Conservation (phyloP, 2,113 vertebrate species). For the Empidonax alnorum region DNA sequence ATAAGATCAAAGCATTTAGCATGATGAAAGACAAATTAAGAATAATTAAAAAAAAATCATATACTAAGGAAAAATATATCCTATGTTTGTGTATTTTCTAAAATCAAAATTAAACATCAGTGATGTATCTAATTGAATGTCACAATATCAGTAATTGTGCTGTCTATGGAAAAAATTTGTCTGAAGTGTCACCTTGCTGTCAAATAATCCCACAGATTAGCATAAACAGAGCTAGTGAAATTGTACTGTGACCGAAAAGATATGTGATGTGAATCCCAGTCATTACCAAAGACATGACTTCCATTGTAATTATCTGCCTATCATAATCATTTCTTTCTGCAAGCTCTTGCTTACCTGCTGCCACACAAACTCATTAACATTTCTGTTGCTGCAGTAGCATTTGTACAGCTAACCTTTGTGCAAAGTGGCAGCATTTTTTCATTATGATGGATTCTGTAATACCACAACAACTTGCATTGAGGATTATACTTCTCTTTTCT, state of each 20-base stretch:
- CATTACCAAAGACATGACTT: constrained; percentile 70
- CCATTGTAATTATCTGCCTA: constrained; percentile 71
- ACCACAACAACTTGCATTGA: constrained; percentile 59
- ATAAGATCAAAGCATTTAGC: neutral
- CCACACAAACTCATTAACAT: constrained; percentile 73
- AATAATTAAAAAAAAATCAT: neutral
- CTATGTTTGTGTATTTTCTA: constrained; percentile 25
- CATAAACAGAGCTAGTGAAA: constrained; percentile 69
- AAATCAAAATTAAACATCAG: constrained; percentile 21
- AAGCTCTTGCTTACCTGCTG: constrained; percentile 55
- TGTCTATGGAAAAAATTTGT: constrained; percentile 71
- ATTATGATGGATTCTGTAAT: constrained; percentile 71
- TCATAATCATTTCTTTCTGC: constrained; percentile 56
- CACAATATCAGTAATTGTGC: constrained; percentile 63
- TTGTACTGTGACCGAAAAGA: constrained; percentile 67
- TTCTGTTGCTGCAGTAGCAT: constrained; percentile 29
- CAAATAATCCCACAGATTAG: constrained; percentile 77
- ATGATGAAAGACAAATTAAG: neutral
- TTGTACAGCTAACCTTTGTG: constrained; percentile 70
- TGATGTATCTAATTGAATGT: constrained; percentile 62
- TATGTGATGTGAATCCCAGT: constrained; percentile 75
- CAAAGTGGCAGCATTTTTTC: constrained; percentile 65
- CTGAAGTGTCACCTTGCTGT: constrained; percentile 77
- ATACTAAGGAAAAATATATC: constrained; percentile 23
- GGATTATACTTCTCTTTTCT: constrained; percentile 73